Conservation (phyloP, 2,888 invertebrate genomes). For the Prenolepis imparis region DNA sequence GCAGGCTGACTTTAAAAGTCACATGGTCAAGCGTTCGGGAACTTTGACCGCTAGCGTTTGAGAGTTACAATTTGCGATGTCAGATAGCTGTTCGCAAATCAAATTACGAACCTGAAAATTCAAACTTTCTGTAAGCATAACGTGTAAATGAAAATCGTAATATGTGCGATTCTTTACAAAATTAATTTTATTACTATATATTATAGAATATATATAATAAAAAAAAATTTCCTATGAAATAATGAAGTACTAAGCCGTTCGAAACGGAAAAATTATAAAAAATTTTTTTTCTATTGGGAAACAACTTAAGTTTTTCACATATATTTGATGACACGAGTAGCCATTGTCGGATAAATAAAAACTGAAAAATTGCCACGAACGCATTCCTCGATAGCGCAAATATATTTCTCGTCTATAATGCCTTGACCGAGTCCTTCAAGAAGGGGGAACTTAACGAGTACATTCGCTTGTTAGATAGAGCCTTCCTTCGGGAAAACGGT, state of each 20-base stretch:
- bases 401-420: constrained; percentile 11
- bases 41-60: constrained; percentile 51
- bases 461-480: constrained; percentile 21
- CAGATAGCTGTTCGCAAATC: constrained; percentile 33
- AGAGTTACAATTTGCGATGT: constrained; percentile 46
- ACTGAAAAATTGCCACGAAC: neutral
- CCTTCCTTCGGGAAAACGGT: constrained; percentile 11
- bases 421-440: constrained; percentile 32
- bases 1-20: constrained; percentile 61
- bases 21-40: constrained; percentile 63
- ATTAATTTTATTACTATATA: constrained; percentile 18
- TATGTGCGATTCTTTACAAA: neutral
- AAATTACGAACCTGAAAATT: constrained; percentile 28
- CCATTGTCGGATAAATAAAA: neutral
- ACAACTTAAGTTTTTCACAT: neutral
- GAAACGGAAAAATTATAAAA: too few relatives aligned
- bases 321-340: neutral
- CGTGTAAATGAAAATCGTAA: neutral
- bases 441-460: constrained; percentile 45
- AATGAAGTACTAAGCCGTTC: neutral
- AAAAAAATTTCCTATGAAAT: neutral
- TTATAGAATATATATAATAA: neutral
- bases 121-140: constrained; percentile 3
- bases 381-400: constrained; percentile 5
- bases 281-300: neutral